Conservation (phyloP, 1,140 invertebrate genomes). For the Drosophila pallidifrons region DNA sequence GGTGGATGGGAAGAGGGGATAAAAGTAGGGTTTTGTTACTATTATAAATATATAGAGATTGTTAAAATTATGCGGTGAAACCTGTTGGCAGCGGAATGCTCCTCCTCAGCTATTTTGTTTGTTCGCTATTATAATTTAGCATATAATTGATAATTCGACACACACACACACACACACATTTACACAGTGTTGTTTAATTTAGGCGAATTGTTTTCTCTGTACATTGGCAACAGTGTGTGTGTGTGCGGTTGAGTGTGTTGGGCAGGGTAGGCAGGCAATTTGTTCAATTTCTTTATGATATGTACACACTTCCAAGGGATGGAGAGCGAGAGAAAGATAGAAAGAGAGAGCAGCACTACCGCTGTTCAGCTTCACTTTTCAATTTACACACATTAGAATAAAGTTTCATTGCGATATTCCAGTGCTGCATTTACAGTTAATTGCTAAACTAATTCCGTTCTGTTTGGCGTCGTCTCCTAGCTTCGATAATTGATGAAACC, state of each 20-base stretch:
- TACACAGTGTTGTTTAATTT: constrained; percentile 1
- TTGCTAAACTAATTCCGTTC: constrained; percentile 1
- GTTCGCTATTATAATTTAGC: neutral
- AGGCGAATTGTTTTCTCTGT: constrained; percentile 18
- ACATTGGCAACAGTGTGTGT: constrained; percentile 33
- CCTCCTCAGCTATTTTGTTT: neutral
- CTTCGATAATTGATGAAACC: constrained; percentile 10
- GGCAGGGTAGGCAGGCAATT: neutral
- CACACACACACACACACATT: neutral
- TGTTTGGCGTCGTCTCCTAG: neutral
- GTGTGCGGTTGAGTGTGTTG: neutral
- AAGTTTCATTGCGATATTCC: constrained; percentile 1
- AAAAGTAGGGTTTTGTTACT: neutral
- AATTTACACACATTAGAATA: constrained; percentile 14
- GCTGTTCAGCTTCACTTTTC: constrained; percentile 14
- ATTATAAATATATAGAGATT: constrained; percentile 6
- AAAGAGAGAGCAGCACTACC: constrained; percentile 6
- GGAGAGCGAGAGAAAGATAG: neutral
- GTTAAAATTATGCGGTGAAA: constrained; percentile 29
- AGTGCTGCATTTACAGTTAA: constrained; percentile 3
- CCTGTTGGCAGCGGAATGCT: constrained; percentile 25
- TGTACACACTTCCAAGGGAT: constrained; percentile 5
- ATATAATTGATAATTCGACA: neutral
- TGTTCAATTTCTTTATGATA: constrained; percentile 17
- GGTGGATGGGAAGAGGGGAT: neutral